Percentiles rank a stretch among this genome's conserved stretches.
Evolutionary conservation across 2,888 invertebrate genomes (phyloP).

Genomic region (Eupithecia insigniata): DNA sequence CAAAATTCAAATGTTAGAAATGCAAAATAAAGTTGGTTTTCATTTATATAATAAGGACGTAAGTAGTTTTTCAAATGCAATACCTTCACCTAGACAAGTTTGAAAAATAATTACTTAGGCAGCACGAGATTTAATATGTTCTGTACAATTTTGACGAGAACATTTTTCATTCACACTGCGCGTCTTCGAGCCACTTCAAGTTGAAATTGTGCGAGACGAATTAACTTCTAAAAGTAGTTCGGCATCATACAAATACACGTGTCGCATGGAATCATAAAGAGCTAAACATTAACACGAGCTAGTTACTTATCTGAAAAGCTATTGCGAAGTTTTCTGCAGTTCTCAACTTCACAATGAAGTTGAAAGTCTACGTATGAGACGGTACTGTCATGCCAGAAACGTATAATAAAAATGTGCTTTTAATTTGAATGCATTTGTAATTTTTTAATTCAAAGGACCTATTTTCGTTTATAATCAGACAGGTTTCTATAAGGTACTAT

Average conservation of each 20-base stretch:
- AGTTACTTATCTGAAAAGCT: slow-evolving; percentile 78
- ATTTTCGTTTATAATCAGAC: neutral
- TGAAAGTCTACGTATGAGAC: slow-evolving; percentile 29
- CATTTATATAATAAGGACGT: neutral
- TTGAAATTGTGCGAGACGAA: slow-evolving; percentile 77
- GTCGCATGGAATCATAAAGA: slow-evolving; percentile 73
- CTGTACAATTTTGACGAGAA: slow-evolving; percentile 30
- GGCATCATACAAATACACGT: slow-evolving; percentile 62
- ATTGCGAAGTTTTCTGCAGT: slow-evolving; percentile 72
- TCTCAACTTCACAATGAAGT: slow-evolving; percentile 61
- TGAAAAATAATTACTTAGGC: slow-evolving; percentile 10
- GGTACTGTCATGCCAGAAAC: neutral
- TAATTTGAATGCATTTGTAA: neutral
- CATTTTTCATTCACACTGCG: slow-evolving; percentile 60
- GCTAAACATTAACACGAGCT: slow-evolving; percentile 76
- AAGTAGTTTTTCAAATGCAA: neutral
- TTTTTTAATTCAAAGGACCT: neutral
- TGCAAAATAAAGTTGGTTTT: neutral
- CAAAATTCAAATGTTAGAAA: neutral
- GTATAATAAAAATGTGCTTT: neutral
- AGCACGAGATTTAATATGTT: slow-evolving; percentile 31
- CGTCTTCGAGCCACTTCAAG: slow-evolving; percentile 63
- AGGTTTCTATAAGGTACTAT: neutral
- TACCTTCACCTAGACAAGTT: neutral
- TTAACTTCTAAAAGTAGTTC: slow-evolving; percentile 79